Percentiles rank a stretch among this genome's conserved stretches.
These are phyloP conservation scores for Tangara arthus DNA, from an alignment of 2,797 vertebrate species.

Conservation along the genomic window DNA sequence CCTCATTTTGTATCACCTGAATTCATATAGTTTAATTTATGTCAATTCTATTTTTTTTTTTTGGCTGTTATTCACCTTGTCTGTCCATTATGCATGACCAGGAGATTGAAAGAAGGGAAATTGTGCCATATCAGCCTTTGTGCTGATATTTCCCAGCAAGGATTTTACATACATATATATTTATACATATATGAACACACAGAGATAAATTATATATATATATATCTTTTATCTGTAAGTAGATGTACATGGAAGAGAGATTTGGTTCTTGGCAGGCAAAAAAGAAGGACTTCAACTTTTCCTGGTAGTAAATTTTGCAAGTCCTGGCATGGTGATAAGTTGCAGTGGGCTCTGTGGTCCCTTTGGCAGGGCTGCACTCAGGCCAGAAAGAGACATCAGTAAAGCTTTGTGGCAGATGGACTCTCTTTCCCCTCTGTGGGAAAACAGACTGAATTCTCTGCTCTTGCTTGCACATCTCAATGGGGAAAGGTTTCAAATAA, in stretches of 20 bases:
- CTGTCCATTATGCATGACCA: neutral
- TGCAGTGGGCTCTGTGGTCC: neutral
- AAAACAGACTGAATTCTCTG: neutral
- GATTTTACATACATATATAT: neutral
- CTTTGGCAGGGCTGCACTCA: neutral
- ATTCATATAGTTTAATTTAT: neutral
- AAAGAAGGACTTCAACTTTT: neutral
- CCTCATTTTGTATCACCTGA: neutral
- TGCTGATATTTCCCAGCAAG: neutral
- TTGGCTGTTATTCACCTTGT: neutral
- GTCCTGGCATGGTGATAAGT: neutral
- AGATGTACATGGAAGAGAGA: neutral
- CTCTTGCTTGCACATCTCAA: neutral
- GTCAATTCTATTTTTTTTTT: neutral
- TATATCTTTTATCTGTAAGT: neutral
- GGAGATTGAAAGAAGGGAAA: neutral
- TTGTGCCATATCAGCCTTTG: neutral
- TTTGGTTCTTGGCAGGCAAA: neutral
- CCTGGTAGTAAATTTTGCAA: neutral
- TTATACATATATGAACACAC: accelerated
- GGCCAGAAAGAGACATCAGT: no score
- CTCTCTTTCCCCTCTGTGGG: neutral
- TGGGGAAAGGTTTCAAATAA: neutral
- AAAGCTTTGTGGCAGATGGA: neutral
- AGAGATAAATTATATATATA: neutral